Evolutionary conservation across 2,113 vertebrate genomes (phyloP), one percentile per base, ranked within the genome.

Genomic region (Pogonocichla stellata): DNA sequence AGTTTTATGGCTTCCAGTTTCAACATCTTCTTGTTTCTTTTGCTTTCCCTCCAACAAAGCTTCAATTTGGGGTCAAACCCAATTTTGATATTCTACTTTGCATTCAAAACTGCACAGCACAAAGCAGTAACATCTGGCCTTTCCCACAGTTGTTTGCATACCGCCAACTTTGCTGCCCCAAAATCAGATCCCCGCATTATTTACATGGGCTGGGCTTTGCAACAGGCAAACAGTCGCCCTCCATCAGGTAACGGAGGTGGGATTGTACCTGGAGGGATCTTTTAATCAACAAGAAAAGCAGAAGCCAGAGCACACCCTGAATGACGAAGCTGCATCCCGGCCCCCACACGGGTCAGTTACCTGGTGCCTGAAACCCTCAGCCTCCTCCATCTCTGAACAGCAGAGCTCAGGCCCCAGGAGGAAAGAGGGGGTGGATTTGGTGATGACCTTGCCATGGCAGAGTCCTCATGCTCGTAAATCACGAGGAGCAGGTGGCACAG

Each of bases 341-440:
- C 28, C 29, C 26, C 33, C 5, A 3, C 48, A 33, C 8, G 0
- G 0, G 40, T 43, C 0, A 0, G 66, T 24, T 53, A 38, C 18
- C 16, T 0, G 14, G 14, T 13, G 24, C 48, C 23, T 5, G 9
- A 36, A 82, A 61, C 23, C 36, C n/a, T 77, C 1, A 0, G 12
- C 50, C 45, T 72, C 62, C 28, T 43, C 40, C 0, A 0, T 12
- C 51, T 90, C 78, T 2, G 5, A 13, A 24, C 0, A 1, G 56
- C 4, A 3, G 26, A 91, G 58, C 45, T 91, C 10, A 3, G 36
- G 73, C 58, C 42, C 36, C 3, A 2, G 20, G 26, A 84, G 33
- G 40, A 81, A 33, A 23, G 31, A 64, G 19, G 5, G 8, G 28
- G 5, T 42, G 61, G 19, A 6, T 65, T 67, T 75, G 79, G 58